Conservation (phyloP, 1,140 invertebrate genomes). For the Bombus confusus region DNA sequence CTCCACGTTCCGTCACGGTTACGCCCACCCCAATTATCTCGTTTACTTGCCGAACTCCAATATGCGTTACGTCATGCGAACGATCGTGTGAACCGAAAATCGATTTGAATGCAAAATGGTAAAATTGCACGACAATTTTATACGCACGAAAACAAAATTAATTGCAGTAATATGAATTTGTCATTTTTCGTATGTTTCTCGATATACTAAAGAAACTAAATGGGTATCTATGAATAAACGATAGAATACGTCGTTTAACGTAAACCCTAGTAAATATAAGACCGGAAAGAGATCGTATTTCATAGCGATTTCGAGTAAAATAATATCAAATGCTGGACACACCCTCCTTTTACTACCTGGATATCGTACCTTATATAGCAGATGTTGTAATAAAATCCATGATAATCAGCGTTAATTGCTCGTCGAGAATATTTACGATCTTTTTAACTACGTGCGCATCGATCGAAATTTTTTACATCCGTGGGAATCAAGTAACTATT, state of each 20-base stretch:
- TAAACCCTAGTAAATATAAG: background rate
- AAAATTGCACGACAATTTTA: background rate
- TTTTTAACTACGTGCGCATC: background rate
- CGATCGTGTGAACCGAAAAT: constrained; percentile 62
- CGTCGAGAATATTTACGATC: constrained; percentile 25
- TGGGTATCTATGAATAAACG: background rate
- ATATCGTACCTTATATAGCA: constrained; percentile 49
- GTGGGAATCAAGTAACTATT: constrained; percentile 49
- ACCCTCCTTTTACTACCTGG: constrained; percentile 67
- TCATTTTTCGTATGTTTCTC: too few species aligned
- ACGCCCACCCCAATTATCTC: constrained; percentile 71
- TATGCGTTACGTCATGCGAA: constrained; percentile 57
- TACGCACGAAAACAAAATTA: background rate
- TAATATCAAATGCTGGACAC: constrained; percentile 52
- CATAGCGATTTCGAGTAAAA: constrained; percentile 47
- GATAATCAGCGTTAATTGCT: constrained; percentile 59
- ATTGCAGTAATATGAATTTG: background rate
- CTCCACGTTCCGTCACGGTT: constrained; percentile 64
- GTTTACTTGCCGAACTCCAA: constrained; percentile 55
- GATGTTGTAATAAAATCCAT: constrained; percentile 55
- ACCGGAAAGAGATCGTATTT: constrained; percentile 60
- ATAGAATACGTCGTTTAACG: background rate
- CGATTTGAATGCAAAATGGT: constrained; percentile 17
- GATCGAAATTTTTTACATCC: constrained; percentile 10
- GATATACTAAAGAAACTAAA: background rate